These are phyloP conservation scores for Leiothrix lutea DNA, from an alignment of 2,113 vertebrate species.

Conservation along the genomic window DNA sequence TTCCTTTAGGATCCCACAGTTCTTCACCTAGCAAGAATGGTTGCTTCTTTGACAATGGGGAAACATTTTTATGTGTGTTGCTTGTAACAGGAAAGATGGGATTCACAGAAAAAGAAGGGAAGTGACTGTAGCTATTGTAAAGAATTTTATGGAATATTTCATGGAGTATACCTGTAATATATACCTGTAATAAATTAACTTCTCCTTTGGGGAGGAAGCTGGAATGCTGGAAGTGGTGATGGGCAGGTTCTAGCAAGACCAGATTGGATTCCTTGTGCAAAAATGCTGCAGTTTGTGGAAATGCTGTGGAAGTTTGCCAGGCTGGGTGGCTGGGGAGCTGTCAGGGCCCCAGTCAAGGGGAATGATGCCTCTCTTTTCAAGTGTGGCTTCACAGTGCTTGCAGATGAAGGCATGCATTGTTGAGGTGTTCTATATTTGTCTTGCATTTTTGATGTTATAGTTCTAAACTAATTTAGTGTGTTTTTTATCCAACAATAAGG, in stretches of 20 bases:
- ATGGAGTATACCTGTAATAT: background rate
- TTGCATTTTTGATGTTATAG: background rate
- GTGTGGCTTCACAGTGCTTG: background rate
- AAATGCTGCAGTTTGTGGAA: background rate
- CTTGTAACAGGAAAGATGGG: background rate
- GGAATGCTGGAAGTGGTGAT: background rate
- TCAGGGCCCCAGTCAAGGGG: background rate
- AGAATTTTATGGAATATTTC: background rate
- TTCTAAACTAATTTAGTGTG: background rate
- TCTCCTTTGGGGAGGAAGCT: background rate
- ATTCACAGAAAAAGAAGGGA: background rate
- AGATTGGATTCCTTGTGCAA: background rate
- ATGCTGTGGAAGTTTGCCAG: background rate
- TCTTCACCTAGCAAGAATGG: background rate
- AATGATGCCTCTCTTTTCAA: background rate
- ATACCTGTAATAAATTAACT: background rate
- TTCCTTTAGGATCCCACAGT: background rate
- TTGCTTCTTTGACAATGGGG: background rate
- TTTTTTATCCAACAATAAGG: background rate
- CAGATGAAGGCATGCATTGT: background rate
- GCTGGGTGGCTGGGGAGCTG: background rate
- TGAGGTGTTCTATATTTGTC: background rate
- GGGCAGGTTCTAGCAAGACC: background rate
- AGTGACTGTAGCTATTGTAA: background rate
- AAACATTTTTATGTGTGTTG: background rate